Percentiles rank a stretch among this genome's conserved stretches.
Conservation (phyloP, 30 jellyfish, hydroid and myxozoan genomes). For the Aurelia sp. region DNA sequence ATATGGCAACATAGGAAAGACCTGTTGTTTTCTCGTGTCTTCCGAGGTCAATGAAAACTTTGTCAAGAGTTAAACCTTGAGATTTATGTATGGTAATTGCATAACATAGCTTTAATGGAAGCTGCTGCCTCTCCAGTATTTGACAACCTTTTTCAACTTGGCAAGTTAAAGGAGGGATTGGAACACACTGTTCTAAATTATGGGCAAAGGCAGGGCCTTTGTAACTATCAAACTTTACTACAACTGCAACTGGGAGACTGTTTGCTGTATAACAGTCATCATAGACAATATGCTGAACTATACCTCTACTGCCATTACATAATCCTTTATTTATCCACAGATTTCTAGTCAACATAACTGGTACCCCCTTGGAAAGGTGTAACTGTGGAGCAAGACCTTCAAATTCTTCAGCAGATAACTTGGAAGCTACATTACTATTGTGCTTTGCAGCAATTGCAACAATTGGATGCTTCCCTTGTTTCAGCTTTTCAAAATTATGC, state of each 20-base stretch:
- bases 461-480: background rate
- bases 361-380: background rate
- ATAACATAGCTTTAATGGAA: conserved; percentile 34
- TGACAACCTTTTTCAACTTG: background rate
- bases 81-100: conserved; percentile 44
- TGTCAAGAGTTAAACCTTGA: conserved; percentile 11
- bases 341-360: background rate
- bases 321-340: background rate
- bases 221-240: background rate
- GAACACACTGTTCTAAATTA: background rate
- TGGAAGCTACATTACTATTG: background rate
- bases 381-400: background rate
- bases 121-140: conserved; percentile 21
- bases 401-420: background rate
- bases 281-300: background rate
- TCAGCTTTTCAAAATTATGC: background rate
- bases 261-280: background rate
- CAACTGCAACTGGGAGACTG: background rate
- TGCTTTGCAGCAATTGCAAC: background rate
- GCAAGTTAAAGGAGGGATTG: background rate
- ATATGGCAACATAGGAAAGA: background rate
- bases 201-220: background rate
- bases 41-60: background rate
- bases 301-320: background rate
- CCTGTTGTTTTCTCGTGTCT: background rate